Conservation (phyloP, 2,797 vertebrate genomes). For the Rallus crepitans region DNA sequence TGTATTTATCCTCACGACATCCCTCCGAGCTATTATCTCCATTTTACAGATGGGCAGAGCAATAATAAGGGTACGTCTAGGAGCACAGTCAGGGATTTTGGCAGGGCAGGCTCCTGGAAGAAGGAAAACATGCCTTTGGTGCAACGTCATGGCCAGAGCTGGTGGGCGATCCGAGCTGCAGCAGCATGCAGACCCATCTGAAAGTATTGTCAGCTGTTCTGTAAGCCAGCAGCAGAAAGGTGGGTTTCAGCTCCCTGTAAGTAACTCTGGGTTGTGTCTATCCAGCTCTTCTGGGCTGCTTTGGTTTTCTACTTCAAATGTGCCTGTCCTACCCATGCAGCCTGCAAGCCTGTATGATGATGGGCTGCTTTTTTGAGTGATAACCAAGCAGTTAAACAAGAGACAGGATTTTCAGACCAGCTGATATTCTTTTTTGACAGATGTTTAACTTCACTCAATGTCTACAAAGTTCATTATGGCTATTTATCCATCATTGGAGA, state of each 20-base stretch:
- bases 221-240: background rate
- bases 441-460: background rate
- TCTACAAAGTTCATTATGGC: background rate
- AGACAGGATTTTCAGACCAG: background rate
- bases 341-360: background rate
- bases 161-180: background rate
- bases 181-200: accelerated
- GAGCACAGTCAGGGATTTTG: slow-evolving; percentile 19
- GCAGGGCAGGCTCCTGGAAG: background rate
- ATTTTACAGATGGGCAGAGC: slow-evolving; percentile 55
- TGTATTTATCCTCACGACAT: slow-evolving; percentile 47
- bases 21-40: slow-evolving; percentile 35
- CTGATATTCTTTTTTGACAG: background rate
- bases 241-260: background rate
- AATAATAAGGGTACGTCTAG: background rate
- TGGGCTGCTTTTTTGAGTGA: background rate
- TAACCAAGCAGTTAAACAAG: background rate
- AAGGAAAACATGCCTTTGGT: accelerated
- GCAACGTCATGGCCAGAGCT: accelerated
- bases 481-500: background rate
- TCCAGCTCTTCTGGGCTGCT: background rate
- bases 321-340: background rate
- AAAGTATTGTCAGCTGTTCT: background rate
- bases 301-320: background rate
- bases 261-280: background rate